A percentile compares a stretch with the other conserved stretches of the same genome.
Evolutionary conservation across 1,140 invertebrate genomes (phyloP).

Genomic region (Drosophila ogumai): DNA sequence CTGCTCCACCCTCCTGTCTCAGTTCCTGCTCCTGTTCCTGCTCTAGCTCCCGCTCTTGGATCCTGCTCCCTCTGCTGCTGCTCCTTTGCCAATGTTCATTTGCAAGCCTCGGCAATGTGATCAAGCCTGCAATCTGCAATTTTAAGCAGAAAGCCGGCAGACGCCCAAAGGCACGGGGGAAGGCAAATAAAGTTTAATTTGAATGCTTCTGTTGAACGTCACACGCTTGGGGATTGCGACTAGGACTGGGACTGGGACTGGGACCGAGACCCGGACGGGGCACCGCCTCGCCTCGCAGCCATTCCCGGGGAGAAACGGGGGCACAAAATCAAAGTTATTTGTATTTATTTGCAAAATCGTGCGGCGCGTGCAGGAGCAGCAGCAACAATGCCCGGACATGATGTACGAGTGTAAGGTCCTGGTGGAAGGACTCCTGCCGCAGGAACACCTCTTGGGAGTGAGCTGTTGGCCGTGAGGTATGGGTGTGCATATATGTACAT

Average conservation of each 20-base stretch:
- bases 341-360: slow-evolving; percentile 82
- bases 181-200: slow-evolving; percentile 82
- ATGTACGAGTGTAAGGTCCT: slow-evolving; percentile 28
- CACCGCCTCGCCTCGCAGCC: slow-evolving; percentile 8
- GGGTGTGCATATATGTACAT: slow-evolving; percentile 12
- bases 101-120: slow-evolving; percentile 79
- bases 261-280: not conserved
- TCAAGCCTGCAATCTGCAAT: slow-evolving; percentile 82
- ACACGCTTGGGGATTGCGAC: slow-evolving; percentile 41
- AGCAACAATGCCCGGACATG: slow-evolving; percentile 68
- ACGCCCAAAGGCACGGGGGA: slow-evolving; percentile 69
- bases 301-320: slow-evolving; percentile 32
- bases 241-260: not conserved
- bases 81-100: slow-evolving; percentile 59
- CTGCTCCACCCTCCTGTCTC: slow-evolving; percentile 16
- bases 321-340: slow-evolving; percentile 80
- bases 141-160: slow-evolving; percentile 62
- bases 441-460: slow-evolving; percentile 29
- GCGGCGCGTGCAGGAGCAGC: slow-evolving; percentile 66
- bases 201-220: slow-evolving; percentile 79
- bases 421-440: slow-evolving; percentile 9
- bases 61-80: not conserved
- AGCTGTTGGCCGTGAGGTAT: slow-evolving; percentile 26
- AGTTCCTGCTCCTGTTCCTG: not conserved
- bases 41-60: not conserved